phyloP scores from a whole-genome alignment of 1,140 invertebrate genomes.

The Brachionus rubens region DNA sequence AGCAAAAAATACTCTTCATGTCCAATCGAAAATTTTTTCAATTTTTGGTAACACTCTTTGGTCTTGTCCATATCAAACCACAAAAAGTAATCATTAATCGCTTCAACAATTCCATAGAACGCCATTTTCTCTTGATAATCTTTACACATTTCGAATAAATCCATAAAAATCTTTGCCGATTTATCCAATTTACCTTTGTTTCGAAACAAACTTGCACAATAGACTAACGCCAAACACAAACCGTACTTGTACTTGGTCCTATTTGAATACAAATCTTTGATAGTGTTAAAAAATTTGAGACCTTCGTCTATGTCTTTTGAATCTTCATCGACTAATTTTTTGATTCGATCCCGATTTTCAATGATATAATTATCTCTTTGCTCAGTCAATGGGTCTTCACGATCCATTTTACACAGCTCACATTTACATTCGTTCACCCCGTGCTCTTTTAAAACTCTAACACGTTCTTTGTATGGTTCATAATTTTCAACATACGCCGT shows the following conservation, averaged over 20 bases:
- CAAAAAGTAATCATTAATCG: neutral
- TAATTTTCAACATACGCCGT: neutral
- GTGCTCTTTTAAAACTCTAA: neutral
- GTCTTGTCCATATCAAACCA: conserved; percentile 21
- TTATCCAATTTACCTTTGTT: conserved; percentile 4
- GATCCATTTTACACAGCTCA: conserved; percentile 19
- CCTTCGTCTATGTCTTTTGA: neutral
- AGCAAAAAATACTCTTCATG: conserved; percentile 10
- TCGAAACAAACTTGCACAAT: neutral
- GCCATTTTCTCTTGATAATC: conserved; percentile 15
- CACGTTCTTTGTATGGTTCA: neutral
- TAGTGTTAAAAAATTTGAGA: neutral
- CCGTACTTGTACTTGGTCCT: neutral
- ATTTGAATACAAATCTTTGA: conserved; percentile 6
- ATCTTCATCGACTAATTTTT: conserved; percentile 1
- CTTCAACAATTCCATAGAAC: conserved; percentile 4
- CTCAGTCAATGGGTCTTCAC: neutral
- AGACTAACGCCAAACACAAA: neutral
- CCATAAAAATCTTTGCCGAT: conserved; percentile 2
- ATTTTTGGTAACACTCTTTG: conserved; percentile 1
- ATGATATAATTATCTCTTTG: neutral
- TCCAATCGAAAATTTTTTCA: neutral
- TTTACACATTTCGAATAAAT: conserved; percentile 22
- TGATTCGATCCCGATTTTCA: neutral
- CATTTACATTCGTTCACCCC: neutral